These are phyloP conservation scores for Bostrychus sinensis DNA, from an alignment of 2,113 vertebrate genomes.

Conservation along the genomic window DNA sequence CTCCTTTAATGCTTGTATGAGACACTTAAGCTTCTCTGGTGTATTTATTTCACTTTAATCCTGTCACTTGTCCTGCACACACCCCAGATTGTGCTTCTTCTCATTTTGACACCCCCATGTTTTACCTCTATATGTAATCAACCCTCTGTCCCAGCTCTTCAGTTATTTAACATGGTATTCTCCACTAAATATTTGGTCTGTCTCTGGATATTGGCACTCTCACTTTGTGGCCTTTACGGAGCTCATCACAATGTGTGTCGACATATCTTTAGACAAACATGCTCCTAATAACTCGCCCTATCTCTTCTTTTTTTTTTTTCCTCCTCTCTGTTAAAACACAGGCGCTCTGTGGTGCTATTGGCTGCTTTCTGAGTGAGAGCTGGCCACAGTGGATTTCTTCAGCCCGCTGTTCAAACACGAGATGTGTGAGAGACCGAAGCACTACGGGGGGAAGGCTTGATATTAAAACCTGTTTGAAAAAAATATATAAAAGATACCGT, in stretches of 20 bases:
- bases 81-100: neutral
- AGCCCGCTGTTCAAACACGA: constrained; percentile 48
- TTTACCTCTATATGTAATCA: constrained; percentile 7
- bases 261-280: constrained; percentile 67
- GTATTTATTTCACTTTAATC: neutral
- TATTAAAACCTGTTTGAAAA: constrained; percentile 53
- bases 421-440: constrained; percentile 23
- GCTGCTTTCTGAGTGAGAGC: constrained; percentile 14
- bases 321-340: constrained; percentile 17
- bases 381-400: constrained; percentile 39
- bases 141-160: constrained; percentile 11
- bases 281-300: constrained; percentile 49
- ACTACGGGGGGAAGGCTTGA: constrained; percentile 33
- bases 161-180: constrained; percentile 35
- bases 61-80: neutral
- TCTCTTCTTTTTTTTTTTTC: constrained; percentile 12
- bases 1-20: no score
- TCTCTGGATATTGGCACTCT: constrained; percentile 47
- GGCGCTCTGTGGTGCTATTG: neutral
- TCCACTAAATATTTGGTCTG: constrained; percentile 55
- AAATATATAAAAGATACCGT: no score
- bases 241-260: constrained; percentile 60
- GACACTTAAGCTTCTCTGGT: neutral
- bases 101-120: neutral
- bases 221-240: constrained; percentile 59